A percentile compares a stretch with the other conserved stretches of the same genome.
phyloP scores from a whole-genome alignment of 1,140 invertebrate species.

The Trichoplusia ni region DNA sequence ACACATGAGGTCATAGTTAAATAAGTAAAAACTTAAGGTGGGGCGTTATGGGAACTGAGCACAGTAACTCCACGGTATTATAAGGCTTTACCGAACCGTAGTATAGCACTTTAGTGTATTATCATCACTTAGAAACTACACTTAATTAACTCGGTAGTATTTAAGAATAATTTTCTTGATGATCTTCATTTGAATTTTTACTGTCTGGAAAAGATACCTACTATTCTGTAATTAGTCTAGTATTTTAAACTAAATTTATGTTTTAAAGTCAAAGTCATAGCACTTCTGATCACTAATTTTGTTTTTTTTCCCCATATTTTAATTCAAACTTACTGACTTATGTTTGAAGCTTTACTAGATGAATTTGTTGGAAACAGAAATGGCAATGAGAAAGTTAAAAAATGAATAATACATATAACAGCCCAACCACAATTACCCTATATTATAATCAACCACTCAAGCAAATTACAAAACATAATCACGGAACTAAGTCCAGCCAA shows the following conservation, averaged over 20 bases:
- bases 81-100: conserved; percentile 71
- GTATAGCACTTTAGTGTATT: conserved; percentile 64
- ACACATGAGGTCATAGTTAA: conserved; percentile 82
- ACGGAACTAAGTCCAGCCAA: conserved; percentile 13
- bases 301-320: no score
- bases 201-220: no score
- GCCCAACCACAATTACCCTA: not conserved
- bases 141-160: conserved; percentile 41
- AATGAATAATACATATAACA: no score
- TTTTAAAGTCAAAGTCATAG: no score
- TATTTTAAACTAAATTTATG: no score
- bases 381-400: no score
- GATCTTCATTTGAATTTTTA: not conserved
- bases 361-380: no score
- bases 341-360: no score
- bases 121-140: conserved; percentile 45
- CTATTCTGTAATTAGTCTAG: no score
- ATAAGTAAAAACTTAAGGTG: conserved; percentile 78
- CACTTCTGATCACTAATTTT: no score
- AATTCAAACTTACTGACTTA: no score
- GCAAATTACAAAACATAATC: not conserved
- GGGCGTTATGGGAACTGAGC: conserved; percentile 82
- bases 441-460: not conserved
- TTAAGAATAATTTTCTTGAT: conserved; percentile 30
- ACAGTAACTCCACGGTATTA: conserved; percentile 78